phyloP scores from a whole-genome alignment of 2,113 vertebrate species.

The Junco hyemalis region DNA sequence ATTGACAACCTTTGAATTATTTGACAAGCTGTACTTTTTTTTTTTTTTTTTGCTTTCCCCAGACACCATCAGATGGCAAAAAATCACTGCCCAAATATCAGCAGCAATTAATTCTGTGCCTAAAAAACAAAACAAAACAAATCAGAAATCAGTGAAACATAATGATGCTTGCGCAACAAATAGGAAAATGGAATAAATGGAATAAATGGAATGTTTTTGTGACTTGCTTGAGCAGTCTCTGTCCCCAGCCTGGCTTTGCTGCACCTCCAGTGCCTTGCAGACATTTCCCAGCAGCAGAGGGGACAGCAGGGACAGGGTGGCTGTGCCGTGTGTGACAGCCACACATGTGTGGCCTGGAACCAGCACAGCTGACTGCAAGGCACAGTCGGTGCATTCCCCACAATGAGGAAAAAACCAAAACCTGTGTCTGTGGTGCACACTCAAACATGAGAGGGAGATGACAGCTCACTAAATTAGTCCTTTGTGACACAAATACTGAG shows the following conservation, averaged over 20 bases:
- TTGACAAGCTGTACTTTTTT: not conserved
- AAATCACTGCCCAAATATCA: not conserved
- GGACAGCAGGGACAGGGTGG: not conserved
- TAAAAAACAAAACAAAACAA: not conserved
- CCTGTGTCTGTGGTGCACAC: not conserved
- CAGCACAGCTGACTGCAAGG: not conserved
- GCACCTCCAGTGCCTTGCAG: not conserved
- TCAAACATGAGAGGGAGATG: not conserved
- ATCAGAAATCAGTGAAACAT: not conserved
- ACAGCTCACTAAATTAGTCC: not conserved
- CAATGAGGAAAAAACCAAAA: not conserved
- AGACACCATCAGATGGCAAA: not conserved
- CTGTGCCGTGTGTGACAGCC: not conserved
- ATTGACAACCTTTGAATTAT: not conserved
- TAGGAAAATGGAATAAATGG: not conserved
- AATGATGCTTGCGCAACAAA: not conserved
- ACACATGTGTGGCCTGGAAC: not conserved
- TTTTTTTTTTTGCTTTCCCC: not conserved
- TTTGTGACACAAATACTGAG: not conserved
- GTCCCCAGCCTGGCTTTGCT: not conserved
- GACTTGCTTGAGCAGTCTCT: not conserved
- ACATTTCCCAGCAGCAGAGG: not conserved
- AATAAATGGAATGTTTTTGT: not conserved
- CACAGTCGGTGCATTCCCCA: not conserved
- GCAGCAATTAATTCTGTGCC: not conserved